These are phyloP conservation scores for Micrastur ruficollis DNA, from an alignment of 2,797 vertebrate genomes.

Conservation along the genomic window DNA sequence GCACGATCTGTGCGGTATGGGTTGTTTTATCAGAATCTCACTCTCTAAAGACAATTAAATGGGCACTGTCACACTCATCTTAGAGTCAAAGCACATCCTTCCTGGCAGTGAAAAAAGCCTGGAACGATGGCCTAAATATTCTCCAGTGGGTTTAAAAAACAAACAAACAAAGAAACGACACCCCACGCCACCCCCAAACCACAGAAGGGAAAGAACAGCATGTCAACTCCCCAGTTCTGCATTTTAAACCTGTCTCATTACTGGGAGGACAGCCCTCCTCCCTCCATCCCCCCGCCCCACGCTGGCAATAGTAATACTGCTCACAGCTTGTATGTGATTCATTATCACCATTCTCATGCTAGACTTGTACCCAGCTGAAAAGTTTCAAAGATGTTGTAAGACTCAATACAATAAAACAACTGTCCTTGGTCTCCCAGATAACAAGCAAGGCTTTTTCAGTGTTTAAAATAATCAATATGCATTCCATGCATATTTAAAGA, in stretches of 20 bases:
- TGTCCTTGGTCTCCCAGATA: not conserved
- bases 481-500: conserved; percentile 36
- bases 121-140: not conserved
- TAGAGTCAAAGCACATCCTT: not conserved
- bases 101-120: not conserved
- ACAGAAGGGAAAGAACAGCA: not conserved
- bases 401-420: not conserved
- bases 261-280: not conserved
- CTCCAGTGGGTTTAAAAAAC: not conserved
- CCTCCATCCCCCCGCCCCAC: not conserved
- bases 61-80: not conserved
- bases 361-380: not conserved
- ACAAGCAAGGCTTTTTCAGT: not conserved
- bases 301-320: not conserved
- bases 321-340: not conserved
- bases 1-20: rapidly evolving
- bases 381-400: not conserved
- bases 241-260: not conserved
- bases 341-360: not conserved
- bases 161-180: not conserved
- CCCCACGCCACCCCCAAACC: no score
- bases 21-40: not conserved
- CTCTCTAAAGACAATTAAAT: not conserved
- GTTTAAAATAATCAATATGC: not conserved
- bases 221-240: not conserved